A percentile compares a stretch with the other conserved stretches of the same genome.
phyloP scores from a whole-genome alignment of 2,113 vertebrate genomes.

The Melierax canorus region DNA sequence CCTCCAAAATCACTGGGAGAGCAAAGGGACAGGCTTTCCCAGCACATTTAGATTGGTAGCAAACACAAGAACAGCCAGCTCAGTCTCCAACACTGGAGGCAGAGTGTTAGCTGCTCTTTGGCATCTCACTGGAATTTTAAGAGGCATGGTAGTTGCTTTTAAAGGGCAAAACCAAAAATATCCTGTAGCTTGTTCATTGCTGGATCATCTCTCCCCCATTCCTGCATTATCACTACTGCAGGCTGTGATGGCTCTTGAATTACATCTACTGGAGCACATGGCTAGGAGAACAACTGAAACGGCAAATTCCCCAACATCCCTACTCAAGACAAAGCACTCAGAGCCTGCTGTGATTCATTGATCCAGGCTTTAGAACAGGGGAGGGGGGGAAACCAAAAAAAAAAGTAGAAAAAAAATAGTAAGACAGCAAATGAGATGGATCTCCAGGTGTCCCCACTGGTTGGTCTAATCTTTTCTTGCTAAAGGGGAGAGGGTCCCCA shows the following conservation, averaged over 20 bases:
- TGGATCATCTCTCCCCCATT: not conserved
- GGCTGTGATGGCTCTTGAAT: not conserved
- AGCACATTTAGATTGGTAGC: not conserved
- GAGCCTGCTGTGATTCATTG: not conserved
- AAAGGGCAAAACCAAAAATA: not conserved
- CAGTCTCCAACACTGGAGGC: not conserved
- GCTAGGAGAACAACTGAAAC: not conserved
- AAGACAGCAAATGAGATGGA: not conserved
- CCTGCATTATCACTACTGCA: not conserved
- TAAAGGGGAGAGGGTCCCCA: not conserved
- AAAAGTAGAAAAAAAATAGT: fast-evolving
- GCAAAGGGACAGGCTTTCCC: not conserved
- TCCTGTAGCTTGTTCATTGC: not conserved
- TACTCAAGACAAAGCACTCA: not conserved
- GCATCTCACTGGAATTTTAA: not conserved
- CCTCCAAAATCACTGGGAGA: not conserved
- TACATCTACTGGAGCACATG: not conserved
- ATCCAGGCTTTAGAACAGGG: not conserved
- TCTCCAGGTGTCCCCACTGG: not conserved
- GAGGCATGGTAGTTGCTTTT: not conserved
- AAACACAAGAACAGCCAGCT: not conserved
- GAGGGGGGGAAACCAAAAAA: too few species aligned
- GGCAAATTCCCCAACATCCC: not conserved
- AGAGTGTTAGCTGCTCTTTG: not conserved
- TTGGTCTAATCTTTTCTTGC: not conserved